phyloP scores from a whole-genome alignment of 1,140 invertebrate genomes.

The Spodoptera litura region DNA sequence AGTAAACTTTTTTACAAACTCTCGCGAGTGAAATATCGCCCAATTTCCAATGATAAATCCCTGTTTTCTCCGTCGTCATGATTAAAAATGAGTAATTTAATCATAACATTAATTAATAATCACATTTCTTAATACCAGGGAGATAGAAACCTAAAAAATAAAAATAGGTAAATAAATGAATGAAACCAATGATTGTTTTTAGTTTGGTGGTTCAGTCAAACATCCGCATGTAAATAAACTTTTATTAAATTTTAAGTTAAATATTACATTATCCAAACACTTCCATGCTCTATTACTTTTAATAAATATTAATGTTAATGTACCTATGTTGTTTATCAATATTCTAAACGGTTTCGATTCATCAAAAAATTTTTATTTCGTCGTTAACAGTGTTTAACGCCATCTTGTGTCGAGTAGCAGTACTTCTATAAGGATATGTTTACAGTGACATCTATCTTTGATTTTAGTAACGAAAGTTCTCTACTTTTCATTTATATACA shows the following conservation, averaged over 20 bases:
- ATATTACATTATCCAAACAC: too few species aligned
- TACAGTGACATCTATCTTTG: background rate
- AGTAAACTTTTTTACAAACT: slow-evolving; percentile 73
- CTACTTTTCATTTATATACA: background rate
- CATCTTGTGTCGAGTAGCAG: slow-evolving; percentile 55
- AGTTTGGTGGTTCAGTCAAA: background rate
- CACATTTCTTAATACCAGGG: background rate
- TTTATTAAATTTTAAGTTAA: background rate
- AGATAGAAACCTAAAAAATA: too few species aligned
- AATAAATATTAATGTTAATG: too few species aligned
- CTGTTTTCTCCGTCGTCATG: slow-evolving; percentile 39
- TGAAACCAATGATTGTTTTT: background rate
- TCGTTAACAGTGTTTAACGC: background rate
- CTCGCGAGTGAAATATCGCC: slow-evolving; percentile 75
- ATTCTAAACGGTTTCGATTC: too few species aligned
- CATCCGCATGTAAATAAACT: slow-evolving; percentile 1
- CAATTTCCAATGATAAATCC: slow-evolving; percentile 75
- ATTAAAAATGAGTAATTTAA: background rate
- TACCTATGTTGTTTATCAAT: too few species aligned
- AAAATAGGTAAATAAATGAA: background rate
- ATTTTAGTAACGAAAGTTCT: background rate
- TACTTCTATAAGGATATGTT: background rate
- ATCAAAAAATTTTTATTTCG: too few species aligned
- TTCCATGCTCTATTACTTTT: background rate
- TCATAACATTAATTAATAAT: background rate